Conservation (phyloP, 2,113 vertebrate genomes). For the Oxyruncus cristatus region DNA sequence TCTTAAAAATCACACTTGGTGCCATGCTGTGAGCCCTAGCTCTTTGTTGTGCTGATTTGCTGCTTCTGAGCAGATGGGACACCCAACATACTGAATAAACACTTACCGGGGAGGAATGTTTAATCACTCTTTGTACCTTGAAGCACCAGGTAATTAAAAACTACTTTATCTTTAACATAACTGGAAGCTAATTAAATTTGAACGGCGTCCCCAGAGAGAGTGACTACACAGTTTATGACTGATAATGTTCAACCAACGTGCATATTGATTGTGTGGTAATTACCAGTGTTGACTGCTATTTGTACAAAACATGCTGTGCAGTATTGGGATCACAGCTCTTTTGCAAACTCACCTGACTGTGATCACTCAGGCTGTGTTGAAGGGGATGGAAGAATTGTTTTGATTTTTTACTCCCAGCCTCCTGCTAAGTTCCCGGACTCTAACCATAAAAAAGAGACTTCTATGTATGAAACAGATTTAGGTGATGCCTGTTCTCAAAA, state of each 20-base stretch:
- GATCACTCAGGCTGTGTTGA: not conserved
- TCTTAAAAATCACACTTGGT: not conserved
- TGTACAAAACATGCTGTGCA: not conserved
- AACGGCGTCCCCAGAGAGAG: not conserved
- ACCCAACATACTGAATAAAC: constrained; percentile 47
- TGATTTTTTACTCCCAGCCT: not conserved
- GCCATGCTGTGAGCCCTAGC: not conserved
- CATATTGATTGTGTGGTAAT: not conserved
- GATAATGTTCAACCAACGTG: not conserved
- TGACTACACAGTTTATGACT: not conserved
- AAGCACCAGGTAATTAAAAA: constrained; percentile 41
- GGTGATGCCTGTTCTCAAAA: not conserved
- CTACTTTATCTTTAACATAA: not conserved
- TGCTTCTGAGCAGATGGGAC: constrained; percentile 61
- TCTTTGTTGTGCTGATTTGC: constrained; percentile 3
- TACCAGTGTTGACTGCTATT: not conserved
- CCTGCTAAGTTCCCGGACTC: not conserved
- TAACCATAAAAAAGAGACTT: not conserved
- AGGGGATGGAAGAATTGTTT: not conserved
- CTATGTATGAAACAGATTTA: not conserved
- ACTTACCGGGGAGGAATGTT: constrained; percentile 27
- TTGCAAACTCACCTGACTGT: not conserved
- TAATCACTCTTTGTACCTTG: constrained; percentile 41
- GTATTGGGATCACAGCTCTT: not conserved
- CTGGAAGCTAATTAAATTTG: constrained; percentile 49